Conservation (phyloP, 2,113 vertebrate species). For the Notarius quadriscutis region DNA sequence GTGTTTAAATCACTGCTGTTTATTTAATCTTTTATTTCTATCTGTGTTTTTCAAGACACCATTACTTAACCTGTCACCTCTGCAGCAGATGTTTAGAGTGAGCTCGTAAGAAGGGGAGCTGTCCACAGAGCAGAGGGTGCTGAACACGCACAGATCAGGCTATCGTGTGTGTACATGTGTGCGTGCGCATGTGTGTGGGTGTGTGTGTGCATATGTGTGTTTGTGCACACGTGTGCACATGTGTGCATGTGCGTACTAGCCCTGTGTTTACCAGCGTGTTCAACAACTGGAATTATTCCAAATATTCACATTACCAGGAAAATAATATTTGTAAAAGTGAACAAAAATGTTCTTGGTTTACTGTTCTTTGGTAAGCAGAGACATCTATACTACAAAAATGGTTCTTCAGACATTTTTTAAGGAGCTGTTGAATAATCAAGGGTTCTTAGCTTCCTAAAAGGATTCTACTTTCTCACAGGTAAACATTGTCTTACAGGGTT, state of each 20-base stretch:
- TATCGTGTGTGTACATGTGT: slow-evolving; percentile 3
- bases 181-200: background rate
- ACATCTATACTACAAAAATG: slow-evolving; percentile 24
- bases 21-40: background rate
- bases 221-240: background rate
- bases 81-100: slow-evolving; percentile 16
- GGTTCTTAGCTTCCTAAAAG: background rate
- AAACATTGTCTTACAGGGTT: background rate
- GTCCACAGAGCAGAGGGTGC: slow-evolving; percentile 43
- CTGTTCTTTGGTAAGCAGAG: slow-evolving; percentile 52
- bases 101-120: slow-evolving; percentile 25
- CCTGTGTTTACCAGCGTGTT: slow-evolving; percentile 31
- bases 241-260: slow-evolving; percentile 20
- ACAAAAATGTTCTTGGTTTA: slow-evolving; percentile 43
- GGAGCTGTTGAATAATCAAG: background rate
- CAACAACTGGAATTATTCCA: slow-evolving; percentile 52
- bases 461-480: background rate
- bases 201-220: slow-evolving; percentile 2
- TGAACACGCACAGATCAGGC: slow-evolving; percentile 41
- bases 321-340: slow-evolving; percentile 42
- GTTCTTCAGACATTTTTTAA: background rate
- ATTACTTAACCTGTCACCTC: background rate
- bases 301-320: slow-evolving; percentile 42
- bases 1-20: background rate
- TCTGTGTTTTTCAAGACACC: background rate